Base-by-base conservation (phyloP, 2,113 vertebrate species). In the Herpailurus yagouaroundi region DNA sequence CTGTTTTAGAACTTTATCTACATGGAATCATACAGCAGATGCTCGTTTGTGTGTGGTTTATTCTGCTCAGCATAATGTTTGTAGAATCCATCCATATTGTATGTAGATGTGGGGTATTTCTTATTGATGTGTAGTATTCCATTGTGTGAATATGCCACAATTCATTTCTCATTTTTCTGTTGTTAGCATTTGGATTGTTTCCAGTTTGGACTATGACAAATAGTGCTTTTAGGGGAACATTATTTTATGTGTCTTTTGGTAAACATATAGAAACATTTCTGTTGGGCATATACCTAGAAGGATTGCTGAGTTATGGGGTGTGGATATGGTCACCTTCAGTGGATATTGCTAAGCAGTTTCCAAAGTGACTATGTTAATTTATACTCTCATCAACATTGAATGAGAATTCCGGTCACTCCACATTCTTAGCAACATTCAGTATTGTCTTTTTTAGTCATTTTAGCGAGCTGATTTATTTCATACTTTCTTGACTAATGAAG, bases 111-210 rank as follows among this genome's bases (percentile, higher is more conserved):
- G 33, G 48, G 48, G 55, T 63, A 82, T 82, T 95, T 86, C 68
- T 91, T 38, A 41, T 82, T n/a, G 7, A 74, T 89, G 55, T 96
- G 16, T 68, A 89, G 18, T 88, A 91, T 57, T 57, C 31, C 71
- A 50, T 64, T 79, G 12, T 91, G 83, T 21, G 50, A 90, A 63
- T 76, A 90, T 52, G 55, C 21, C 36, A 96, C 38, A 76, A 69
- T 92, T 87, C 79, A 83, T 96, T 68, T 89, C 50, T 92, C 31
- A 94, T 84, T 88, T 52, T 84, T 80, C 55, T 89, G 29, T 71
- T 85, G 29, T 81, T 96, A 73, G 23, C 38, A 68, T 74, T 85
- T 89, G 73, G 13, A 64, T 89, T 60, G 5, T 85, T 95, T 89
- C 23, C 13, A 57, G 73, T 80, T 96, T 80, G 45, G 52, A 57